Conservation (phyloP, 1,140 invertebrate species). For the Latrodectus geometricus region DNA sequence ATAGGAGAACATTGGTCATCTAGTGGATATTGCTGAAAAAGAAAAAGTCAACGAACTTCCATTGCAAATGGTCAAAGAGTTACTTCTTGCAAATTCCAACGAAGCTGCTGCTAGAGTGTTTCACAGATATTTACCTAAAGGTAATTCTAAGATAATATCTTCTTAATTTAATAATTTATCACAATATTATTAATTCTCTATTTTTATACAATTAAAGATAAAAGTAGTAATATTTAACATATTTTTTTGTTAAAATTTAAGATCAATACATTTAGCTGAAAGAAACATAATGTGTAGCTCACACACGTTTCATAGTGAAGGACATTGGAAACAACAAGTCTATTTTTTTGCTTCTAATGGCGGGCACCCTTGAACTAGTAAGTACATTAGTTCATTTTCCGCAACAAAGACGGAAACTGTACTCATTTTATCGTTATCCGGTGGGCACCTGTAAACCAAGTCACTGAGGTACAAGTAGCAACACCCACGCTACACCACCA, state of each 20-base stretch:
- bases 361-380: no score
- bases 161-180: no score
- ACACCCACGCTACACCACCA: no score
- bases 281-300: background rate
- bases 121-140: slow-evolving; percentile 30
- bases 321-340: background rate
- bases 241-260: background rate
- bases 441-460: no score
- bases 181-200: no score
- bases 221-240: background rate
- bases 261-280: background rate
- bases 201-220: background rate
- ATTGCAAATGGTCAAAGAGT: slow-evolving; percentile 67
- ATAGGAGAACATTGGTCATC: slow-evolving; percentile 65
- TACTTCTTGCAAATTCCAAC: slow-evolving; percentile 68
- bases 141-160: background rate
- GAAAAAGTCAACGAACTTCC: slow-evolving; percentile 68
- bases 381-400: no score
- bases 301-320: background rate
- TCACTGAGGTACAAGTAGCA: no score
- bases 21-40: slow-evolving; percentile 69
- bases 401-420: no score
- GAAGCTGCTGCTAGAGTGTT: slow-evolving; percentile 68
- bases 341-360: no score
- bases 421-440: no score